Conservation (phyloP, 2,113 vertebrate genomes). For the Promerops cafer region DNA sequence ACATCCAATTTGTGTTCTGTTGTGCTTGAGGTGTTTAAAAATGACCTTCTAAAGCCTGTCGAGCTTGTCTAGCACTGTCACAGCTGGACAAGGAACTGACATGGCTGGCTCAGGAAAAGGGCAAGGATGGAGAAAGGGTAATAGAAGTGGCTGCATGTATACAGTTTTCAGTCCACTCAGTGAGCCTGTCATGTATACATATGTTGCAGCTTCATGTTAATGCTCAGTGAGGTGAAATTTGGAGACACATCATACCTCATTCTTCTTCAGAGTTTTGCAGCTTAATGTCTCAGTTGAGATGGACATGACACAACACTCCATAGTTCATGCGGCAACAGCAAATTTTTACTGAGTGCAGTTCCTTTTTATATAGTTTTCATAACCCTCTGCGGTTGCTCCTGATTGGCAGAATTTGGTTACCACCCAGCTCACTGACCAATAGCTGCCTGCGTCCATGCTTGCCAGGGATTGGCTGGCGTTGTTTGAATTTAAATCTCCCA, state of each 20-base stretch:
- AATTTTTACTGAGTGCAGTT: not conserved
- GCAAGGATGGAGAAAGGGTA: not conserved
- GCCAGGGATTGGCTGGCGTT: not conserved
- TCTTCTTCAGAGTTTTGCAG: too few relatives aligned
- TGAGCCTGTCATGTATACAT: not conserved
- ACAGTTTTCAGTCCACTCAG: not conserved
- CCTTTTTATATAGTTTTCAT: not conserved
- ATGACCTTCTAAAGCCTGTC: not conserved
- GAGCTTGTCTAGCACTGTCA: not conserved
- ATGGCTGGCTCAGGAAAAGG: not conserved
- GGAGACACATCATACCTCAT: too few relatives aligned
- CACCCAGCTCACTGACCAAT: not conserved
- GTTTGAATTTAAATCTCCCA: not conserved
- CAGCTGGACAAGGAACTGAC: not conserved
- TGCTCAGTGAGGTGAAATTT: not conserved
- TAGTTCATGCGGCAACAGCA: not conserved
- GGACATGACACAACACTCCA: not conserved
- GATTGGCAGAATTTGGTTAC: not conserved
- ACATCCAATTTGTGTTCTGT: not conserved
- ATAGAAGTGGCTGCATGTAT: rapidly evolving
- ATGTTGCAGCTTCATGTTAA: not conserved
- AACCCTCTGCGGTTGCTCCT: not conserved
- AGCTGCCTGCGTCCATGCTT: not conserved
- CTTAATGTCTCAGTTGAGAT: not conserved
- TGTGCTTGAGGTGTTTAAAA: not conserved